Evolutionary conservation across 2,113 vertebrate species (phyloP).

Genomic region (Rhabdomys dilectus): DNA sequence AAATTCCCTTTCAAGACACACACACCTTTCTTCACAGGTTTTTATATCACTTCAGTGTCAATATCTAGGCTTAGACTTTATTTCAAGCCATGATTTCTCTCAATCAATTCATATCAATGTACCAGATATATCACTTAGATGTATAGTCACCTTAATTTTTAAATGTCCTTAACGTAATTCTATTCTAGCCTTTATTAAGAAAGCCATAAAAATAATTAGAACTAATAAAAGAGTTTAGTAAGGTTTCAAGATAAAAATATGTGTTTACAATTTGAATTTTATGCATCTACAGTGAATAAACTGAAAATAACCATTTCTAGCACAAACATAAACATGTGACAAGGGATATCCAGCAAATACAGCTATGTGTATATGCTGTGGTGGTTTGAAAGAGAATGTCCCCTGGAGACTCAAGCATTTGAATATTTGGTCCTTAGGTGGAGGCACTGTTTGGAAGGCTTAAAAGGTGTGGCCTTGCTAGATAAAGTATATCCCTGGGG

Average conservation of each 20-base stretch:
- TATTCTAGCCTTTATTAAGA: not conserved
- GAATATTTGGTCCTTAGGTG: not conserved
- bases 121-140: constrained; percentile 1
- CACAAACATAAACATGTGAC: not conserved
- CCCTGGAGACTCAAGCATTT: not conserved
- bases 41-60: not conserved
- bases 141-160: not conserved
- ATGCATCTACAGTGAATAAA: not conserved
- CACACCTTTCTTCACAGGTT: not conserved
- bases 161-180: constrained; percentile 17
- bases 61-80: not conserved
- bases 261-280: constrained; percentile 1
- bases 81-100: constrained; percentile 25
- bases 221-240: constrained; percentile 27
- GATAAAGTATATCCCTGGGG: not conserved
- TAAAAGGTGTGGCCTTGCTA: not conserved
- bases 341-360: not conserved
- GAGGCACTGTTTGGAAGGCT: not conserved
- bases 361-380: not conserved
- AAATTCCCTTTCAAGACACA: not conserved
- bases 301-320: not conserved
- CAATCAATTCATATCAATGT: not conserved
- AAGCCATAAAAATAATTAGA: not conserved
- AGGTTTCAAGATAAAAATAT: not conserved
- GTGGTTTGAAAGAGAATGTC: not conserved